Evolutionary conservation across 2,797 vertebrate genomes (phyloP).

Genomic region (Momotus momota): DNA sequence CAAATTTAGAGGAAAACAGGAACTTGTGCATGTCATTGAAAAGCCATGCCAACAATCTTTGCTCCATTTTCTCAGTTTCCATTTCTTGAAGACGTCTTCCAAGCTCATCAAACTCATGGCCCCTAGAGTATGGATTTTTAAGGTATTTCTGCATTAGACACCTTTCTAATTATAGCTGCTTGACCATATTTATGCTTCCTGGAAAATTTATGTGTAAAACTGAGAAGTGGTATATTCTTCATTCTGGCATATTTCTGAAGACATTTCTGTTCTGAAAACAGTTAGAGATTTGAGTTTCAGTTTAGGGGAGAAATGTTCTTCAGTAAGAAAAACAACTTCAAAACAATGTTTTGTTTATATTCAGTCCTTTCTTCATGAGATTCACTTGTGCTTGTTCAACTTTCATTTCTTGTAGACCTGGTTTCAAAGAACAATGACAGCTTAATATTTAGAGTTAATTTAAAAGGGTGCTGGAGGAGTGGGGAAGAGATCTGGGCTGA

Average conservation of each 20-base stretch:
- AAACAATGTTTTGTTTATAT: slow-evolving; percentile 24
- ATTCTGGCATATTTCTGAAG: neutral
- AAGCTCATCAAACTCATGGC: neutral
- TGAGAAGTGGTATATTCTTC: neutral
- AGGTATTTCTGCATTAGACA: neutral
- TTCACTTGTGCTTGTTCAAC: neutral
- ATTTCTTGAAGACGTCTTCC: neutral
- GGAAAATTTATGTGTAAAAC: neutral
- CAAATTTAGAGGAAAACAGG: neutral
- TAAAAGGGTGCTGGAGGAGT: neutral
- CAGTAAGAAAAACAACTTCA: neutral
- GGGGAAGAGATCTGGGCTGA: neutral
- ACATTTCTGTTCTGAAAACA: neutral
- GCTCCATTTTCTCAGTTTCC: neutral
- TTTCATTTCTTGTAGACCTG: neutral
- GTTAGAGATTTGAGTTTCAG: neutral
- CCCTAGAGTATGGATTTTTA: neutral
- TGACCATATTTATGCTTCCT: neutral
- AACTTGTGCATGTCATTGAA: neutral
- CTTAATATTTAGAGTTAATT: neutral
- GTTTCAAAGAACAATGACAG: neutral
- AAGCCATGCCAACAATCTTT: neutral
- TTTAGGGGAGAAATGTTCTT: neutral
- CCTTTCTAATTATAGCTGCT: neutral
- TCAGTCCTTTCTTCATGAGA: slow-evolving; percentile 1